phyloP scores from a whole-genome alignment of 1,140 invertebrate species.

The Atopsyche davidsoni region DNA sequence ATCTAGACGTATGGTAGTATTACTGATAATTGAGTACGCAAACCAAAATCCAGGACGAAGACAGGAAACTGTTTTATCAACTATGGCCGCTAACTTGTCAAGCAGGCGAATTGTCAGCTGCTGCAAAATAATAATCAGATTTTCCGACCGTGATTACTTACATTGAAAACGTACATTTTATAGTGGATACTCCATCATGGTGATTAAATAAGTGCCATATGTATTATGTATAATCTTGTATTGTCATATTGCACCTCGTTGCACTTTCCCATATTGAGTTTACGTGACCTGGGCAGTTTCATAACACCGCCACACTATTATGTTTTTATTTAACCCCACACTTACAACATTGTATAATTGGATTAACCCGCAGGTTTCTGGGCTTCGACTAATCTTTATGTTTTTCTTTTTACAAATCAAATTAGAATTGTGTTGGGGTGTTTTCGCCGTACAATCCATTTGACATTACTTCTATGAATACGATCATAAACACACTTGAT shows the following conservation, averaged over 20 bases:
- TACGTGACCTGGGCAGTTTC: conserved; percentile 2
- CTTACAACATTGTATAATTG: too few relatives aligned
- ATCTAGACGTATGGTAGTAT: too few relatives aligned
- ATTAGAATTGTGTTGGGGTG: too few relatives aligned
- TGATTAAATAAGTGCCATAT: not conserved
- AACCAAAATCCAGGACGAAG: too few relatives aligned
- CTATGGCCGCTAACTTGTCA: conserved; percentile 19
- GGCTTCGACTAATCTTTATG: too few relatives aligned
- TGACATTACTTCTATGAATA: too few relatives aligned
- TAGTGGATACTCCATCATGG: not conserved
- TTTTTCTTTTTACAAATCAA: too few relatives aligned
- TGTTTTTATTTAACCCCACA: conserved; percentile 8
- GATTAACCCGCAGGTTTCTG: too few relatives aligned
- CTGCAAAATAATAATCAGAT: conserved; percentile 15
- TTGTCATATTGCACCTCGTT: too few relatives aligned
- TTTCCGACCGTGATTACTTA: conserved; percentile 21
- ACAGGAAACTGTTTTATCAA: conserved; percentile 20
- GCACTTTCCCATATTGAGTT: conserved; percentile 10
- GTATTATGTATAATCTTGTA: not conserved
- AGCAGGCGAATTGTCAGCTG: conserved; percentile 12
- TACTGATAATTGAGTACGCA: too few relatives aligned
- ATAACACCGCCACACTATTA: conserved; percentile 18
- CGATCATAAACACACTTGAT: too few relatives aligned
- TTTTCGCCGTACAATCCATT: too few relatives aligned
- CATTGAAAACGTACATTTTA: not conserved